A percentile compares a stretch with the other conserved stretches of the same genome.
Conservation (phyloP, 2,888 invertebrate genomes). For the Sthenelais limicola region DNA sequence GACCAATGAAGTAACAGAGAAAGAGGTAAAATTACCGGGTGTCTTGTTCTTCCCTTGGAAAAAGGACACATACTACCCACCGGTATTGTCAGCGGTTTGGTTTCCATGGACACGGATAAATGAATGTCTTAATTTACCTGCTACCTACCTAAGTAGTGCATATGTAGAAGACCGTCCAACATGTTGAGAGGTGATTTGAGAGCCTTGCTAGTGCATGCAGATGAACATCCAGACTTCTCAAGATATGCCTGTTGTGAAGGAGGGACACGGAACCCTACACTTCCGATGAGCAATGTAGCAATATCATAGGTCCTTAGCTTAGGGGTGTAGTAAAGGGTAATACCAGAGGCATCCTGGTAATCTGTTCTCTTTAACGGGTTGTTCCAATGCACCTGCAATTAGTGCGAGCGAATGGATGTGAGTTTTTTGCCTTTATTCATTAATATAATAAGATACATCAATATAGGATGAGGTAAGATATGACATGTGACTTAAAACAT, state of each 20-base stretch:
- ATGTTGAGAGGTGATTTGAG: background rate
- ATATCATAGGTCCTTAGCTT: slow-evolving; percentile 11
- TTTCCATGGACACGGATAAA: too few species aligned
- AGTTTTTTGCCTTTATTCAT: too few species aligned
- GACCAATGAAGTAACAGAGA: too few species aligned
- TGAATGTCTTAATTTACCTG: background rate
- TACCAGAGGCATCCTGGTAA: slow-evolving; percentile 13
- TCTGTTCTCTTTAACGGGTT: slow-evolving; percentile 15
- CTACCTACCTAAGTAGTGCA: slow-evolving; percentile 24
- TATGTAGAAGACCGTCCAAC: background rate
- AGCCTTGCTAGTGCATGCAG: background rate
- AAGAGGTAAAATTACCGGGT: too few species aligned
- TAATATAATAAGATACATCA: too few species aligned
- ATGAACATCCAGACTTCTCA: background rate
- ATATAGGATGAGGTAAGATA: too few species aligned
- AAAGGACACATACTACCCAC: too few species aligned
- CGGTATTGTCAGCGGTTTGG: too few species aligned
- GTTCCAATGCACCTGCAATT: slow-evolving; percentile 32
- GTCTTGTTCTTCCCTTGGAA: too few species aligned
- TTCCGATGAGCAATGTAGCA: background rate
- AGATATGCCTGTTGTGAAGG: background rate
- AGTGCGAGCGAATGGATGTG: too few species aligned
- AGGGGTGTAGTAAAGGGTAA: slow-evolving; percentile 21
- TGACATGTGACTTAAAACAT: too few species aligned
- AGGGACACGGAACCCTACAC: background rate